phyloP scores from a whole-genome alignment of 2,113 vertebrate genomes.

The Paradoxurus hermaphroditus region DNA sequence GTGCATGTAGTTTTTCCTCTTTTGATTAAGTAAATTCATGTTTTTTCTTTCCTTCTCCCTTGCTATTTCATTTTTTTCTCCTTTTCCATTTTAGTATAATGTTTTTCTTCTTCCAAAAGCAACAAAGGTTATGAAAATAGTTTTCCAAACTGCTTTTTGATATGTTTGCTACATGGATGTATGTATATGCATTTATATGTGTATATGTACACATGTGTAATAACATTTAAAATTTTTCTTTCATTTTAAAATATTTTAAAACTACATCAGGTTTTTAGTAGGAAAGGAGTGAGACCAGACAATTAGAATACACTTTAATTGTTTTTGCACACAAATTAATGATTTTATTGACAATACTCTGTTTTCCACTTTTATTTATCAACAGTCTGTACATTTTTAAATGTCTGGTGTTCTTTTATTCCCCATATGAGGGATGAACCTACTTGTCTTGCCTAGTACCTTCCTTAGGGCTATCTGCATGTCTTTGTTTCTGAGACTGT shows the following conservation, averaged over 20 bases:
- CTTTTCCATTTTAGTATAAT: not conserved
- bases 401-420: not conserved
- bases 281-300: not conserved
- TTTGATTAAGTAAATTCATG: not conserved
- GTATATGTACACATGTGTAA: not conserved
- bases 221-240: not conserved
- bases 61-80: not conserved
- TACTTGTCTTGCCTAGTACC: not conserved
- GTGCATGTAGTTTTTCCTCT: not conserved
- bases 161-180: not conserved
- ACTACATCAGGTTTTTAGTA: not conserved
- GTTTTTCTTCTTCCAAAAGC: not conserved
- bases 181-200: no score
- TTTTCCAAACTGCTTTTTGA: not conserved
- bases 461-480: constrained; percentile 58
- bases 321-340: not conserved
- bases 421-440: not conserved
- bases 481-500: constrained; percentile 69
- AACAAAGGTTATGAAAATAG: not conserved
- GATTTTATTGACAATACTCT: not conserved
- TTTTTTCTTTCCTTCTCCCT: not conserved
- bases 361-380: not conserved
- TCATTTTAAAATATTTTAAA: not conserved
- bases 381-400: not conserved
- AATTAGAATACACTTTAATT: not conserved